A percentile compares a stretch with the other conserved stretches of the same genome.
phyloP scores from a whole-genome alignment of 2,113 vertebrate species.

The Ornithorhynchus anatinus region DNA sequence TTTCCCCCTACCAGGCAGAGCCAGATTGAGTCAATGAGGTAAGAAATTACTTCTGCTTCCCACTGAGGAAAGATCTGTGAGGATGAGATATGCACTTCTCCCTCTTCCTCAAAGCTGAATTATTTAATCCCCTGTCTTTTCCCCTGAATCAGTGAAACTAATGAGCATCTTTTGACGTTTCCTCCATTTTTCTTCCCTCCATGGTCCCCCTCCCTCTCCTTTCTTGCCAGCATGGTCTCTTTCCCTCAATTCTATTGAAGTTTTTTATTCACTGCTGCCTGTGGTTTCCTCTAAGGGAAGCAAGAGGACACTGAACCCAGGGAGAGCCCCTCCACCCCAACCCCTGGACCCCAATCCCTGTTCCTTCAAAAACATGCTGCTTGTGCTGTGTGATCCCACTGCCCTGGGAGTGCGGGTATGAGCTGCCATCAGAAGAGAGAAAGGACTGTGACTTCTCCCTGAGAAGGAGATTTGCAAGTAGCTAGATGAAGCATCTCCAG shows the following conservation, averaged over 20 bases:
- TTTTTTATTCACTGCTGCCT: too few relatives aligned
- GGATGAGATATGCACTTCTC: not conserved
- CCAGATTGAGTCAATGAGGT: not conserved
- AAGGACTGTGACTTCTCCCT: not conserved
- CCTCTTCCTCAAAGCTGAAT: slow-evolving; percentile 35
- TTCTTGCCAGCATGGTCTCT: too few relatives aligned
- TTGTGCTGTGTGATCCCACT: too few relatives aligned
- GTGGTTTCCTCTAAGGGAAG: too few relatives aligned
- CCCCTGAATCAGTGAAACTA: slow-evolving; percentile 26
- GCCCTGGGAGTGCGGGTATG: not conserved
- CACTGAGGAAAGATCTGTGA: slow-evolving; percentile 21
- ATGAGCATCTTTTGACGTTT: slow-evolving; percentile 8
- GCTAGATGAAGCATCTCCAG: not conserved
- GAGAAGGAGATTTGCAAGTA: slow-evolving; percentile 21
- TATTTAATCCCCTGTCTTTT: slow-evolving; percentile 46
- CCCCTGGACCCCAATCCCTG: too few relatives aligned
- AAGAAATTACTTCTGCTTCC: slow-evolving; percentile 33
- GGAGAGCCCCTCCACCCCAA: too few relatives aligned
- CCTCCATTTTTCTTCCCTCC: not conserved
- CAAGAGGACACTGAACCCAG: too few relatives aligned
- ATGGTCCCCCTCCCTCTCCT: too few relatives aligned
- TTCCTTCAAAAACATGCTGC: too few relatives aligned
- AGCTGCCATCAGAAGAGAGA: not conserved
- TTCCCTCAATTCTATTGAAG: too few relatives aligned
- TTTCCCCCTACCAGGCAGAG: not conserved